phyloP scores from a whole-genome alignment of 2,888 invertebrate genomes.

The Nysson spinosus region DNA sequence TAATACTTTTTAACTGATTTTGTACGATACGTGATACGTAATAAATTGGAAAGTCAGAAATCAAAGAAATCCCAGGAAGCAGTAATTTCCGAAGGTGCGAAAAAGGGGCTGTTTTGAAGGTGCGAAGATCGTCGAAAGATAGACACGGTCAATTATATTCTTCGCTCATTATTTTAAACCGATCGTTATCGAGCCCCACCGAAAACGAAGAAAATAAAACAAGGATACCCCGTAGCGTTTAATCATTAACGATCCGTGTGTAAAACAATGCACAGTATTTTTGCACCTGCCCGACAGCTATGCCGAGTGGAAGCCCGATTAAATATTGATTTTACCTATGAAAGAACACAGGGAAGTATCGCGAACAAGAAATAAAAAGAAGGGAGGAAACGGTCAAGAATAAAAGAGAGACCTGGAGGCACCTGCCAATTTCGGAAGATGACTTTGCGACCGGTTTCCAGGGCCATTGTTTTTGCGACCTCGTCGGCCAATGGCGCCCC shows the following conservation, averaged over 20 bases:
- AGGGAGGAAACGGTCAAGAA: constrained; percentile 2
- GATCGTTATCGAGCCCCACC: constrained; percentile 47
- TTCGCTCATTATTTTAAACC: constrained; percentile 42
- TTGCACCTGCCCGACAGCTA: constrained; percentile 65
- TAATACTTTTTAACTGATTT: no score
- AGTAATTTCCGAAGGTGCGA: constrained; percentile 12
- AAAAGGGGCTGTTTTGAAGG: constrained; percentile 32
- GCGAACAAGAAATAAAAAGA: background rate
- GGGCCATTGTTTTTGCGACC: constrained; percentile 47
- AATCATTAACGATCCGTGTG: constrained; percentile 26
- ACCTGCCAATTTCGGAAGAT: constrained; percentile 65
- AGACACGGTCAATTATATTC: constrained; percentile 49
- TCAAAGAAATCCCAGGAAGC: no score
- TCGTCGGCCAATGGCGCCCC: constrained; percentile 34
- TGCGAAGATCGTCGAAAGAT: constrained; percentile 36
- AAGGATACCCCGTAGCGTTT: constrained; percentile 47
- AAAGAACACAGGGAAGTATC: background rate
- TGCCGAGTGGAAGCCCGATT: constrained; percentile 42
- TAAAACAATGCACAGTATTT: constrained; percentile 59
- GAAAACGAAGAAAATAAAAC: constrained; percentile 12
- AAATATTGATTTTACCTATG: constrained; percentile 62
- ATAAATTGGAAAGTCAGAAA: no score
- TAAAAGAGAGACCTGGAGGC: constrained; percentile 15
- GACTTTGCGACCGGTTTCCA: constrained; percentile 55
- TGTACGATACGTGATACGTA: no score